Conservation (phyloP, 1,140 invertebrate species). For the Rhopalosiphum maidis region DNA sequence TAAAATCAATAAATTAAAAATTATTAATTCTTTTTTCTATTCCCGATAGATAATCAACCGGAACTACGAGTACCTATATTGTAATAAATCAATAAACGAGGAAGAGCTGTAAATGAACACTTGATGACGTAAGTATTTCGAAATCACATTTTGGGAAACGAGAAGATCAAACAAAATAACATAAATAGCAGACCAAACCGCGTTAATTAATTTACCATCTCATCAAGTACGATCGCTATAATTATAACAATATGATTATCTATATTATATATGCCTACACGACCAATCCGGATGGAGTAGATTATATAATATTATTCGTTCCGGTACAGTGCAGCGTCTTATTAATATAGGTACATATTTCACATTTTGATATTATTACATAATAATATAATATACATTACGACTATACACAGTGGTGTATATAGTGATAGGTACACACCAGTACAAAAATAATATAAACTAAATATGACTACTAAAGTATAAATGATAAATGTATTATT, state of each 20-base stretch:
- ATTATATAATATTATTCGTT: background rate
- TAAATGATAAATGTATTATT: no score
- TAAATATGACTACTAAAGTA: no score
- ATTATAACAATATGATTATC: background rate
- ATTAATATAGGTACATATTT: background rate
- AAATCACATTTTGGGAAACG: background rate
- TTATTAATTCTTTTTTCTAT: background rate
- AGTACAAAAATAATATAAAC: no score
- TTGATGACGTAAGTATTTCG: background rate
- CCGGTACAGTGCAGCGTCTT: no score
- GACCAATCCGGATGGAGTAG: background rate
- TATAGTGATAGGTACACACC: no score
- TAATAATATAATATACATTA: no score
- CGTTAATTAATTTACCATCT: background rate
- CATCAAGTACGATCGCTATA: background rate
- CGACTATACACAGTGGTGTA: no score
- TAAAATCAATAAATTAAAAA: background rate
- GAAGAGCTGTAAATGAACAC: background rate
- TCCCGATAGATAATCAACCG: background rate
- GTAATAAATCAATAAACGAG: background rate
- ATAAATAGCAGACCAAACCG: background rate
- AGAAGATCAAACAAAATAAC: background rate
- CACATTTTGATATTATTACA: background rate
- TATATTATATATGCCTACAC: background rate
- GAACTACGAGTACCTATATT: background rate